Percentiles rank a stretch among this genome's conserved stretches.
phyloP scores from a whole-genome alignment of 2,888 invertebrate species.

The Antheraea assamensis region DNA sequence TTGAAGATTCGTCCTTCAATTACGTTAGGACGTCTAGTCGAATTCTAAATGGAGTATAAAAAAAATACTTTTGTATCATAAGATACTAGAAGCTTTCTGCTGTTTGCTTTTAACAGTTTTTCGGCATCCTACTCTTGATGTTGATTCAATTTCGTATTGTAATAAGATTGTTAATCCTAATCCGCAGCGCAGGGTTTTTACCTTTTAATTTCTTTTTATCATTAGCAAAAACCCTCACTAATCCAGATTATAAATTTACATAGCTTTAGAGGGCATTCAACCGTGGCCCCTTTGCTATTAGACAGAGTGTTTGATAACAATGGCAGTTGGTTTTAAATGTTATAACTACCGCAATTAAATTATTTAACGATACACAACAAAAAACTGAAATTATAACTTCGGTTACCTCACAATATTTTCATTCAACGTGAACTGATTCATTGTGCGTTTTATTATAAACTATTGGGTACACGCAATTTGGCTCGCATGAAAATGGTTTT shows the following conservation, averaged over 20 bases:
- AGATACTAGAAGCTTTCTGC: neutral
- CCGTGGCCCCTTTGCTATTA: neutral
- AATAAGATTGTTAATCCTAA: neutral
- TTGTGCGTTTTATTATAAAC: too few relatives aligned
- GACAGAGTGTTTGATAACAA: too few relatives aligned
- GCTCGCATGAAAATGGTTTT: too few relatives aligned
- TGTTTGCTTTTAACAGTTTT: neutral
- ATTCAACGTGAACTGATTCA: too few relatives aligned
- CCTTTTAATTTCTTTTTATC: neutral
- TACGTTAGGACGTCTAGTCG: neutral
- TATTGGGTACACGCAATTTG: too few relatives aligned
- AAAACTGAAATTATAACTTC: neutral
- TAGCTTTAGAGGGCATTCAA: neutral
- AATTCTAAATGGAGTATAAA: neutral
- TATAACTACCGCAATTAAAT: too few relatives aligned
- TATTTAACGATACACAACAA: too few relatives aligned
- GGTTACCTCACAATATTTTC: neutral
- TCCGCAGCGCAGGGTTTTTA: neutral
- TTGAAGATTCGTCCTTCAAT: neutral
- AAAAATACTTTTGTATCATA: neutral
- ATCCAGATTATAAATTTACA: neutral
- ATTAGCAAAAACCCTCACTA: too few relatives aligned
- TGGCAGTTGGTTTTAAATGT: too few relatives aligned
- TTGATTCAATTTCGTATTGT: neutral
- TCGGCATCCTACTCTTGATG: neutral